These are phyloP conservation scores for Anseranas semipalmata DNA, from an alignment of 2,113 vertebrate species.

Conservation along the genomic window DNA sequence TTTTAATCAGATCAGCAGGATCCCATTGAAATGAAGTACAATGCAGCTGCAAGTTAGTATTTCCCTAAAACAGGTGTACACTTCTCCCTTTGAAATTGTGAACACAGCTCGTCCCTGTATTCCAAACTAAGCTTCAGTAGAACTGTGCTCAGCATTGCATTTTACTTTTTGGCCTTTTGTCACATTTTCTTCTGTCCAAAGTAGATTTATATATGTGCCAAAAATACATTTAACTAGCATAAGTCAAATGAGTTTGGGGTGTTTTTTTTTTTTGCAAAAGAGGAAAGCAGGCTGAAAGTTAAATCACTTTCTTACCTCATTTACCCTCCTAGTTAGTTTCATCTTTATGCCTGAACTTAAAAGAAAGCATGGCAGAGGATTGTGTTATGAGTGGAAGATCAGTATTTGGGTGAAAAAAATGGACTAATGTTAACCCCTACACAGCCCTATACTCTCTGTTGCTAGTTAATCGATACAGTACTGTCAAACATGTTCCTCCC, in stretches of 20 bases:
- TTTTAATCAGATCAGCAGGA: constrained; percentile 62
- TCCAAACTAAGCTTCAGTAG: neutral
- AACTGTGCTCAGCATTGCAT: neutral
- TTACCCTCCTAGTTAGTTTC: neutral
- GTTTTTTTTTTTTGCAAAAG: neutral
- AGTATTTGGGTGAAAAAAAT: neutral
- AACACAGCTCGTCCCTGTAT: neutral
- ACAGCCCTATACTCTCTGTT: neutral
- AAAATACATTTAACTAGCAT: neutral
- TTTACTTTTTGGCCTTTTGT: neutral
- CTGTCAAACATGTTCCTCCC: neutral
- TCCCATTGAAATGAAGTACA: constrained; percentile 35
- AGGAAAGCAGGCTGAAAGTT: neutral
- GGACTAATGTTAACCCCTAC: neutral
- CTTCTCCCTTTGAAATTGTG: constrained; percentile 24
- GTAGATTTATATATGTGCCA: neutral
- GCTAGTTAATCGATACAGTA: neutral
- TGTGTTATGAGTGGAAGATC: neutral
- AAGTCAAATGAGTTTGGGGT: neutral
- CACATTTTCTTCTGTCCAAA: neutral
- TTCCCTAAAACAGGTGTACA: constrained; percentile 31
- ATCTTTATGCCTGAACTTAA: neutral
- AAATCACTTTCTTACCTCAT: neutral
- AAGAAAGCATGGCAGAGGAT: neutral
- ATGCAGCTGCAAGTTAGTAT: constrained; percentile 43